Evolutionary conservation across 92 coral and sea anemone species (phyloP), one percentile per base, ranked within the genome.

Genomic region (Porites cylindrica): DNA sequence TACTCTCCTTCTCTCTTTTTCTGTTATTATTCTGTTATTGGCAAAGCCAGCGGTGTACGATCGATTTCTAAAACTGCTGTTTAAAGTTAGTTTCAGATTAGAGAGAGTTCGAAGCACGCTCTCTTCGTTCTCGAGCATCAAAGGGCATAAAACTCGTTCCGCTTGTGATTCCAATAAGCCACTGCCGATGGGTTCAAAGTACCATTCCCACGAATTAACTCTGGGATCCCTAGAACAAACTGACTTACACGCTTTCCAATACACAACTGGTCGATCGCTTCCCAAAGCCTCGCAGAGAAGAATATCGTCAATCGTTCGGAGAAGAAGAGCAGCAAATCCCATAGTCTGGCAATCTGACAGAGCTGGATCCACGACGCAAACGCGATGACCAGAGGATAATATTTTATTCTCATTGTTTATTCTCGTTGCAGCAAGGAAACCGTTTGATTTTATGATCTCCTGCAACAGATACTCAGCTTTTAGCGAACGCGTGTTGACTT

Each of bases 121-220:
- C 11, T 20, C 14, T 6, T 12, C 18, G 10, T 1, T 7, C 3
- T 1, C 13, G 13, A 43, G 2, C 9, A 52, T 2, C 6, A 78
- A 38, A 73, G 87, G 66, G 32, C 98, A 94, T 21, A 90, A 68
- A 12, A 90, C 93, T 20, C 76, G 85, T 56, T 70, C 81, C 12
- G 76, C 85, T 83, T 85, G 70, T 43, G 69, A 43, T 51, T 92
- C 94, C 19, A 94, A 56, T 12, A 38, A 38, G 47, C 88, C 93
- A 6, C 71, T 70, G 60, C 92, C 92, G 10, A 92, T 84, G 1
- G 95, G 93, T 63, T 92, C 90, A 79, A 94, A 94, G 86, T 82
- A 94, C 93, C 91, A 92, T 23, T 81, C 78, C 98, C 98, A 94
- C 2, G 98, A 89, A 83, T 94, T 92, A 7, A 90, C 75, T 3